Evolutionary conservation across 2,113 vertebrate genomes (phyloP), one percentile per base, ranked within the genome.

Genomic region (Theristicus caerulescens): DNA sequence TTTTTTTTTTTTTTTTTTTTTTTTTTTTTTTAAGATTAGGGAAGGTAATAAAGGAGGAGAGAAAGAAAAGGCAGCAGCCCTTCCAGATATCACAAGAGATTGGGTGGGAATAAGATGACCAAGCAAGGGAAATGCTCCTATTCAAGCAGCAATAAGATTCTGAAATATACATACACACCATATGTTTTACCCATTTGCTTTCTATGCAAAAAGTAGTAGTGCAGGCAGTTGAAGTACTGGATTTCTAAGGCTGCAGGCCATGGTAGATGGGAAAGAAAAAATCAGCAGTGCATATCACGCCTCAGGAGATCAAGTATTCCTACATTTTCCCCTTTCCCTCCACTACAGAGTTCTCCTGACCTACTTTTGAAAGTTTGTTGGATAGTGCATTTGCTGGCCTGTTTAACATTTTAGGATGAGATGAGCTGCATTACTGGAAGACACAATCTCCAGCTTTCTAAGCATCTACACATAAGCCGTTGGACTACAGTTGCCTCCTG

Each of bases 361-460:
- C 34, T 42, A 6, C 25, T 72, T 65, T 36, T 42, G 34, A 38
- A 88, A 52, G 54, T 46, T 84, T 88, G 42, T 70, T 80, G 76
- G 42, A 77, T 31, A 76, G 58, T 55, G 31, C 32, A 87, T 96
- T 95, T 91, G 42, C 71, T 66, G 69, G 70, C 38, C 78, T 94
- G 67, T 80, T 96, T 78, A 95, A 91, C 62, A 51, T 70, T 94
- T 94, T 42, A 62, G 92, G 64, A 85, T 79, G 72, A 80, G 47
- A 57, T 46, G 57, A 83, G 61, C 61, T 94, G 85, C 71, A 69
- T 67, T 90, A 85, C 25, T 51, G 20, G 55, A 84, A 94, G 36
- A 58, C 10, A 47, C 34, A 86, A 52, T 70, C 80, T 93, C 55
- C 51, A 82, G 54, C 44, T 93, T 54, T 36, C 3, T 44, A 46